phyloP scores from a whole-genome alignment of 2,113 vertebrate species.

The Pteropus alecto region DNA sequence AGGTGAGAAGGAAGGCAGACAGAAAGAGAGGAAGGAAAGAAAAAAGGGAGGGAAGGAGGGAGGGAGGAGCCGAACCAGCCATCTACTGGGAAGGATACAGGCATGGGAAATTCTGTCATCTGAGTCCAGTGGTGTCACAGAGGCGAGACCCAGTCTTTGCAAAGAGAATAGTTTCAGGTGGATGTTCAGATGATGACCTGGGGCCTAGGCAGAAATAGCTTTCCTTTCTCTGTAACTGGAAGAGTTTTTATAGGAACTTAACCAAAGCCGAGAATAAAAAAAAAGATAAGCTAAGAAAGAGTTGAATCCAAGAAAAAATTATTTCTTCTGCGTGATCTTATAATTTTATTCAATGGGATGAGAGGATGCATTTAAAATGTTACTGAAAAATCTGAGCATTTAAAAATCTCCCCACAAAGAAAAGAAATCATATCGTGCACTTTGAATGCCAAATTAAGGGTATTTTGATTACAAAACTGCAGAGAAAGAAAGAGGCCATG shows the following conservation, averaged over 20 bases:
- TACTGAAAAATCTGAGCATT: background rate
- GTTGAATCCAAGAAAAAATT: background rate
- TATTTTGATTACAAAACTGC: background rate
- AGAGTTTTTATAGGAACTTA: background rate
- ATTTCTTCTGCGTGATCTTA: background rate
- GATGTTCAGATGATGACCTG: background rate
- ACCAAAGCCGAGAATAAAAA: background rate
- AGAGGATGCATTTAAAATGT: background rate
- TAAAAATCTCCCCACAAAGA: background rate
- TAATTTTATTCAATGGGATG: background rate
- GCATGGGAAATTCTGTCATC: background rate
- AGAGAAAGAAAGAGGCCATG: background rate
- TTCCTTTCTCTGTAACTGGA: constrained; percentile 12
- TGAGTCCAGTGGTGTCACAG: background rate
- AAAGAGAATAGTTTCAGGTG: background rate
- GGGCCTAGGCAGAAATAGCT: background rate
- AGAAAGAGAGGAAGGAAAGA: background rate
- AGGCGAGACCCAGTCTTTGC: background rate
- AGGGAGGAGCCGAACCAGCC: background rate
- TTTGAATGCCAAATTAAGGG: background rate
- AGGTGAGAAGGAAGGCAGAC: background rate
- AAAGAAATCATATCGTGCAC: background rate
- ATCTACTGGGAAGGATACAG: background rate
- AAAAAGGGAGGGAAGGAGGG: background rate
- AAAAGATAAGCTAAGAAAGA: background rate